Evolutionary conservation across 1,140 invertebrate species (phyloP).

Genomic region (Papilio polytes): DNA sequence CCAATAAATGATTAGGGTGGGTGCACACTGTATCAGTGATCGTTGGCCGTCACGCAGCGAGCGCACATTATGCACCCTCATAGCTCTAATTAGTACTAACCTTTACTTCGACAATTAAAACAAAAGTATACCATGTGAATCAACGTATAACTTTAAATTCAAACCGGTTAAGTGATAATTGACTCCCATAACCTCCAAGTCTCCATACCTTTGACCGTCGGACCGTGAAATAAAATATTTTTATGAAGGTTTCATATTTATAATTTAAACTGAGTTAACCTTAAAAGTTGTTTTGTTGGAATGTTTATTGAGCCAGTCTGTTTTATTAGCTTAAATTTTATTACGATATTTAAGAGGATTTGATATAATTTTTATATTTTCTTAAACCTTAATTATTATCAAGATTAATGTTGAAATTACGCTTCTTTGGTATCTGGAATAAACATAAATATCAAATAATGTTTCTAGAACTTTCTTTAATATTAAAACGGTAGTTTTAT

Average conservation of each 20-base stretch:
- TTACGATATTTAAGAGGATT: constrained; percentile 1
- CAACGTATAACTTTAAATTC: constrained; percentile 13
- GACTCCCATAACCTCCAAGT: constrained; percentile 31
- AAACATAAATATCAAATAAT: background rate
- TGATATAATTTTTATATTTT: background rate
- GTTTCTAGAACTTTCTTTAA: background rate
- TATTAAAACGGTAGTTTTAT: background rate
- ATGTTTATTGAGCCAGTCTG: background rate
- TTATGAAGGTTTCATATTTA: constrained; percentile 32
- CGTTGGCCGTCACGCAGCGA: constrained; percentile 46
- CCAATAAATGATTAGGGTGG: constrained; percentile 50
- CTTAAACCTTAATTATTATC: background rate
- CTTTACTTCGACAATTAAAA: constrained; percentile 51
- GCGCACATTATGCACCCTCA: constrained; percentile 62
- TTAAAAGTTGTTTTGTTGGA: background rate
- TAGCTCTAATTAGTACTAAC: constrained; percentile 57
- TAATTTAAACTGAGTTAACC: constrained; percentile 16
- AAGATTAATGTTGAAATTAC: constrained; percentile 2
- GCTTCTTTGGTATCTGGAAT: background rate
- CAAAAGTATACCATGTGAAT: constrained; percentile 37
- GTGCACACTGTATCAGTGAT: constrained; percentile 39
- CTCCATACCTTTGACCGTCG: constrained; percentile 24
- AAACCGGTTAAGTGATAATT: constrained; percentile 33
- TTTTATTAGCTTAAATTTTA: constrained; percentile 8
- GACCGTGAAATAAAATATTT: constrained; percentile 25